Conservation (phyloP, 2,888 invertebrate species). For the Meteorus cinctellus region DNA sequence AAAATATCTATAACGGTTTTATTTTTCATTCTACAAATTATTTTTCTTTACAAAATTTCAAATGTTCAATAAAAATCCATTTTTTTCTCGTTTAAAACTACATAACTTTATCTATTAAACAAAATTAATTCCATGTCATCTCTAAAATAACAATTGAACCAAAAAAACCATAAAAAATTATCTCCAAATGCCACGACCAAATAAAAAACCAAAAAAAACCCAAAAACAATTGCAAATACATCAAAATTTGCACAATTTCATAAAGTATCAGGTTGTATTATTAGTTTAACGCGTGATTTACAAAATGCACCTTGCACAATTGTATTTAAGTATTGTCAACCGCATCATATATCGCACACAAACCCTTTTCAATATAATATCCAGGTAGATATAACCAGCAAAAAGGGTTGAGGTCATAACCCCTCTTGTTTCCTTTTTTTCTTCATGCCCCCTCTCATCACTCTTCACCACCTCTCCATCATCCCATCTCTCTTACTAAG, state of each 20-base stretch:
- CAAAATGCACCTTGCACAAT: neutral
- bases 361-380: constrained; percentile 12
- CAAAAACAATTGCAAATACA: too few species aligned
- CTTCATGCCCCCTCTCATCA: neutral
- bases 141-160: too few species aligned
- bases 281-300: neutral
- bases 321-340: constrained; percentile 11
- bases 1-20: constrained; percentile 14
- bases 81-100: too few species aligned
- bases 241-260: too few species aligned
- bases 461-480: too few species aligned
- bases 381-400: neutral
- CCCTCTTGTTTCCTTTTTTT: neutral
- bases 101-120: too few species aligned
- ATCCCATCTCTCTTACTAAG: too few species aligned
- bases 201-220: too few species aligned
- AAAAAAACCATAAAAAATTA: too few species aligned
- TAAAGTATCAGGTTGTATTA: neutral
- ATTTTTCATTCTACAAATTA: neutral
- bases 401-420: constrained; percentile 9
- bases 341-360: constrained; percentile 21
- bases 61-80: too few species aligned
- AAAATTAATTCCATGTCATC: too few species aligned
- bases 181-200: too few species aligned
- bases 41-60: neutral